Evolutionary conservation across 2,888 invertebrate genomes (phyloP).

Genomic region (Andrena minutula): DNA sequence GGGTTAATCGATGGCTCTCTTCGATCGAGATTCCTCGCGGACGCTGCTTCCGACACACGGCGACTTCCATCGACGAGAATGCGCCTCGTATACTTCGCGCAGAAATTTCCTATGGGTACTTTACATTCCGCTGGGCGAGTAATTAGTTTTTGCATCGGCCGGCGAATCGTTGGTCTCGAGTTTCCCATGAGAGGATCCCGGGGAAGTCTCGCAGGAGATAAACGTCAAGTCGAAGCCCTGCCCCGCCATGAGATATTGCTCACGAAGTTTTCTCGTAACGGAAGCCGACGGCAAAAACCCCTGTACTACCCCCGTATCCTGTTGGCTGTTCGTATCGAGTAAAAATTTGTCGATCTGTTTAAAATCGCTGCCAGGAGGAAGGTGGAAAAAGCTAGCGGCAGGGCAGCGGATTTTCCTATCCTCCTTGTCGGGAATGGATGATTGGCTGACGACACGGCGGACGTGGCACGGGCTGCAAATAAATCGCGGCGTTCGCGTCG

Average conservation of each 20-base stretch:
- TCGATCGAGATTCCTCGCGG: constrained; percentile 56
- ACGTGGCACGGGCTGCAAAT: constrained; percentile 66
- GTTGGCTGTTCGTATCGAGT: not conserved
- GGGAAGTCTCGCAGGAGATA: constrained; percentile 48
- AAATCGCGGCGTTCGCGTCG: constrained; percentile 52
- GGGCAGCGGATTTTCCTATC: constrained; percentile 26
- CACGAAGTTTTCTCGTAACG: constrained; percentile 44
- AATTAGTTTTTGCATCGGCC: constrained; percentile 44
- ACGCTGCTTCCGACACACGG: not conserved
- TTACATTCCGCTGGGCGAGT: constrained; percentile 26
- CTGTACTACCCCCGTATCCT: constrained; percentile 1
- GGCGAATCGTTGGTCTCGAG: constrained; percentile 24
- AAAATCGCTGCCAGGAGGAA: not conserved
- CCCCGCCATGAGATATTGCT: constrained; percentile 58
- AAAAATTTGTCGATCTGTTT: constrained; percentile 1
- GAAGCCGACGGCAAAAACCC: constrained; percentile 24
- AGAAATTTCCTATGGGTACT: constrained; percentile 29
- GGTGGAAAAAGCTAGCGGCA: not conserved
- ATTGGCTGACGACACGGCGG: constrained; percentile 43
- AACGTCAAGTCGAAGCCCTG: constrained; percentile 45
- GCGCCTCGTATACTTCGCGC: not conserved
- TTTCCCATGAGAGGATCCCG: constrained; percentile 31
- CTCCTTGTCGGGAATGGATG: constrained; percentile 35
- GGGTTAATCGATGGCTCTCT: constrained; percentile 59
- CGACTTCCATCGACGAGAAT: constrained; percentile 21